Conservation (phyloP, 2,113 vertebrate genomes). For the Emydura subglobosa region DNA sequence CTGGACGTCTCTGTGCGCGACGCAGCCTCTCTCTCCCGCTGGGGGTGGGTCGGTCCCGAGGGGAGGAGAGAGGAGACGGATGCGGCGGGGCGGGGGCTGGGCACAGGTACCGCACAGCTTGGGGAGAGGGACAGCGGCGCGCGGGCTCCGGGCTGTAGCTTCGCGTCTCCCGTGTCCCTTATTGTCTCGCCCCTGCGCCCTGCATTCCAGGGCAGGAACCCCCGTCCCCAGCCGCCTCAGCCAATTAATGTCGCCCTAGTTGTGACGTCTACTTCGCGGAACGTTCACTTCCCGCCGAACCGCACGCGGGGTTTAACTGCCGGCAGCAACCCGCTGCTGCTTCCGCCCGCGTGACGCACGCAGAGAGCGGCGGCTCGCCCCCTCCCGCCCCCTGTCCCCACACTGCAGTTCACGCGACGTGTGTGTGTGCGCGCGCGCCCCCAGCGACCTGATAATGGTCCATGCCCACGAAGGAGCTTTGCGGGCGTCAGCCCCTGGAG, state of each 20-base stretch:
- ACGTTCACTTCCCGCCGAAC: neutral
- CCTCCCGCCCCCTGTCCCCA: neutral
- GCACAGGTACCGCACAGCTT: too few relatives aligned
- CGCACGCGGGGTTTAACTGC: neutral
- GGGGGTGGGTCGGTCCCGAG: neutral
- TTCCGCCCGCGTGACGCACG: neutral
- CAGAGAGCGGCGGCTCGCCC: neutral
- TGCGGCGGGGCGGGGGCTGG: neutral
- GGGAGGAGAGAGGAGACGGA: neutral
- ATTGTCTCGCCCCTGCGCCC: slow-evolving; percentile 83
- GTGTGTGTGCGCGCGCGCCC: too few relatives aligned
- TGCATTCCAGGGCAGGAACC: slow-evolving; percentile 76
- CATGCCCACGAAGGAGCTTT: too few relatives aligned
- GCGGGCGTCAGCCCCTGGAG: too few relatives aligned
- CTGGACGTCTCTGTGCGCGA: neutral
- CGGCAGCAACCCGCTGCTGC: neutral
- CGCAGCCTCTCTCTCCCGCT: neutral
- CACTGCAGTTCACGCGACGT: too few relatives aligned
- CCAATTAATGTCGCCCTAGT: slow-evolving; percentile 69
- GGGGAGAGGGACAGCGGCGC: neutral
- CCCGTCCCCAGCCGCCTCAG: slow-evolving; percentile 53
- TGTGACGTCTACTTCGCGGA: slow-evolving; percentile 27
- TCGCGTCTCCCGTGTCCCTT: slow-evolving; percentile 69
- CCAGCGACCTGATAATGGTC: neutral
- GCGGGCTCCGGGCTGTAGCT: neutral